Evolutionary conservation across 2,113 vertebrate species (phyloP).

Genomic region (Candoia aspera): DNA sequence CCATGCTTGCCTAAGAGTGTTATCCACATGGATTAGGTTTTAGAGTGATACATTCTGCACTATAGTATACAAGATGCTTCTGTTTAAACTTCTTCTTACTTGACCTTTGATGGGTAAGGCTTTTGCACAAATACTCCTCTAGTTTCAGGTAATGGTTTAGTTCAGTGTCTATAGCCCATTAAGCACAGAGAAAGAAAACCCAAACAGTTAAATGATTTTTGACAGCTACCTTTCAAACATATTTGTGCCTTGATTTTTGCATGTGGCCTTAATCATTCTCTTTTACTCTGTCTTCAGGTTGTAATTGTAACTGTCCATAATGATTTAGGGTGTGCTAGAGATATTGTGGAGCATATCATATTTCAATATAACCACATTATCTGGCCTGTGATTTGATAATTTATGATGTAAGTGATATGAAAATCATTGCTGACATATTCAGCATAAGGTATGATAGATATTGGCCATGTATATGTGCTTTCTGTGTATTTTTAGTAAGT

Average conservation of each 20-base stretch:
- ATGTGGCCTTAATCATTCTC: constrained; percentile 12
- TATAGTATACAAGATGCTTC: constrained; percentile 50
- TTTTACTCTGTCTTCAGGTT: constrained; percentile 23
- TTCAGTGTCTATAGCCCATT: constrained; percentile 17
- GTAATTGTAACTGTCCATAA: constrained; percentile 29
- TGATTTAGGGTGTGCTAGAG: constrained; percentile 22
- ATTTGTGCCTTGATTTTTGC: constrained; percentile 43
- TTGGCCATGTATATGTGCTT: background rate
- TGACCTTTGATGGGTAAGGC: constrained; percentile 49
- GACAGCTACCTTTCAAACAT: constrained; percentile 39
- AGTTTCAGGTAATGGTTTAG: constrained; percentile 40
- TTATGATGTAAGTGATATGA: constrained; percentile 6
- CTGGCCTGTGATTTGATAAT: constrained; percentile 9
- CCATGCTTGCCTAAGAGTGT: constrained; percentile 58
- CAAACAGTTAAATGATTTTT: constrained; percentile 36
- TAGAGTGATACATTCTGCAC: constrained; percentile 51
- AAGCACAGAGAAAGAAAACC: constrained; percentile 31
- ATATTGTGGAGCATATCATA: constrained; percentile 18
- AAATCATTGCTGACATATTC: background rate
- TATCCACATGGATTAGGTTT: constrained; percentile 51
- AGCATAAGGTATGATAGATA: background rate
- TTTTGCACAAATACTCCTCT: constrained; percentile 41
- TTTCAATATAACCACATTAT: constrained; percentile 2
- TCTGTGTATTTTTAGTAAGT: background rate
- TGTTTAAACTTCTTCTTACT: constrained; percentile 44